Base-by-base conservation (phyloP, 1,140 invertebrate genomes). In the Hyles euphorbiae region DNA sequence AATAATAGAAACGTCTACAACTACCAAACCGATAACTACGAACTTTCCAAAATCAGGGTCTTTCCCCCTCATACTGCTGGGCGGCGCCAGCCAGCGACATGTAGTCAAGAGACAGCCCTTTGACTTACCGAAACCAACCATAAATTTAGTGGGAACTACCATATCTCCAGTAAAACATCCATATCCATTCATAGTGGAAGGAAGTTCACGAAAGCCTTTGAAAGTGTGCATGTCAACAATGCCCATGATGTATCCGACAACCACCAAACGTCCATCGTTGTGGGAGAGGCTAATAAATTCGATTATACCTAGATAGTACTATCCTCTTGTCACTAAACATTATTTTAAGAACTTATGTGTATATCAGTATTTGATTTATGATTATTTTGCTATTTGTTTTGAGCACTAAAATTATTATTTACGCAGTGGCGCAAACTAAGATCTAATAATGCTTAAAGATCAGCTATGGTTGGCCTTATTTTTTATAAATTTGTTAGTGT, bases 101-200 rank as follows among this genome's bases (percentile, higher is more conserved):
- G 51, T 76, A 0, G 61, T 77, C 0, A 75, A 70, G 43, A 76
- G 65, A 40, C 73, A 67, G 6, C 74, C 76, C 0, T 34, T 78
- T 3, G 79, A 73, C 34, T 61, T 68, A 32, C 50, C 65, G 0
- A 79, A 70, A 46, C 74, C 79, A 9, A 68, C 70, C 5, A 65
- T 83, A 3, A 84, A 60, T 56, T 58, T 87, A 44, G 73, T 86
- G 2, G 84, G 84, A 0, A 78, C 78, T 0, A 76, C 83, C 1
- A 63, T 71, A 33, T 70, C 80, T n/a, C 80, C 77, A 6, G 43
- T 80, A 0, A 78, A 77, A 65, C 84, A 85, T 53, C 81, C 83
- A 1, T 84, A 82, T 60, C 80, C 78, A 0, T 84, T 82, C 48
- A 73, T 78, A 5, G 68, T 73, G 56, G 73, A 76, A 6, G 52